phyloP scores from a whole-genome alignment of 2,797 vertebrate genomes.

The Clarias fuscus region DNA sequence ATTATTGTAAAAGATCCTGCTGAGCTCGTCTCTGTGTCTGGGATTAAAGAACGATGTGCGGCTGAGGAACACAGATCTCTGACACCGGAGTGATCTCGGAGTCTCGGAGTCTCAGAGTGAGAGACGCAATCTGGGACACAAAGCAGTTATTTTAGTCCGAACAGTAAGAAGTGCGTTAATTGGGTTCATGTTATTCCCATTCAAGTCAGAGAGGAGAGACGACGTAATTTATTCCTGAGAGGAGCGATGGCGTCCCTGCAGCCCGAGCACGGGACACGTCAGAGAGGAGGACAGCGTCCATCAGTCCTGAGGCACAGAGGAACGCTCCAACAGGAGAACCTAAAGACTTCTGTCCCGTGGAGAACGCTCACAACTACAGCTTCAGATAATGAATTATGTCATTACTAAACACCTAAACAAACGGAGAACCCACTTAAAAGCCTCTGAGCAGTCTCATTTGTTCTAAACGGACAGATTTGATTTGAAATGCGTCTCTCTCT shows the following conservation, averaged over 20 bases:
- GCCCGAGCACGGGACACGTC: neutral
- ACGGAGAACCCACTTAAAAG: neutral
- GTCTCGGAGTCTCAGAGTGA: neutral
- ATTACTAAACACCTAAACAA: neutral
- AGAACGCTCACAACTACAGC: neutral
- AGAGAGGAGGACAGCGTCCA: neutral
- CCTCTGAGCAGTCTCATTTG: neutral
- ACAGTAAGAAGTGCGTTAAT: conserved; percentile 18
- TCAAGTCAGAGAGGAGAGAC: conserved; percentile 23
- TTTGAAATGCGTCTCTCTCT: neutral
- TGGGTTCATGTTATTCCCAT: conserved; percentile 24
- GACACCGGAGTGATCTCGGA: too few relatives aligned
- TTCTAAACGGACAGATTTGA: neutral
- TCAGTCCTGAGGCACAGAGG: neutral
- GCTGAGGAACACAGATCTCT: neutral
- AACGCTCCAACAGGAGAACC: neutral
- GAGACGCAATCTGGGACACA: neutral
- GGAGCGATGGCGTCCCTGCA: conserved; percentile 33
- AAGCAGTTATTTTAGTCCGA: neutral
- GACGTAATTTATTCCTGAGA: conserved; percentile 40
- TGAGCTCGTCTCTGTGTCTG: neutral
- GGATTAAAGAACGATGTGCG: neutral
- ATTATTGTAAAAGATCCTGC: neutral
- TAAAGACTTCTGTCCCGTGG: neutral
- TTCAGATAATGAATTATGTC: neutral